Conservation (phyloP, 2,797 vertebrate genomes). For the Epinephelus coioides region DNA sequence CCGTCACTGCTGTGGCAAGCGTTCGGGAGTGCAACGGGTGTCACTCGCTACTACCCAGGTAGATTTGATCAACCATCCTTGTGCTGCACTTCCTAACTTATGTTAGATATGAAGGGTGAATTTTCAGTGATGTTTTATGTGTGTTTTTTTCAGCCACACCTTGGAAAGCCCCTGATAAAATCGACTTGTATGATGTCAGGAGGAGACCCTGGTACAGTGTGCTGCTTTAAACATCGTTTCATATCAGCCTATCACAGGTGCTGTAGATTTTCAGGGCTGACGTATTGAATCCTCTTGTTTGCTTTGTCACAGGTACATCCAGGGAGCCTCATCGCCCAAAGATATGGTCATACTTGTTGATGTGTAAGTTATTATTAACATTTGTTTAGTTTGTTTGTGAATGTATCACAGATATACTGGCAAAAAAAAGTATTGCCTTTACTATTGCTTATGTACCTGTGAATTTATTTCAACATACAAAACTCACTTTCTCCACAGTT, state of each 20-base stretch:
- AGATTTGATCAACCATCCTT: background rate
- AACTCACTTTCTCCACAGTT: background rate
- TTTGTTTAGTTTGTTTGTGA: background rate
- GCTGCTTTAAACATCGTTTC: background rate
- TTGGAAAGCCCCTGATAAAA: slow-evolving; percentile 97
- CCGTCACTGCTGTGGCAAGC: slow-evolving; percentile 95
- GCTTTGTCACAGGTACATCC: slow-evolving; percentile 92
- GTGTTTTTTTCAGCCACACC: slow-evolving; percentile 88
- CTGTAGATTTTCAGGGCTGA: background rate
- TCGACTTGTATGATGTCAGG: slow-evolving; percentile 97
- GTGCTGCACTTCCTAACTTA: background rate
- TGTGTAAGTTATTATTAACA: slow-evolving; percentile 89
- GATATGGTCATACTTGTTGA: slow-evolving; percentile 99
- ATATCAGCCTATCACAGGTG: background rate
- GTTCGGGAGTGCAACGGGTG: slow-evolving; percentile 96
- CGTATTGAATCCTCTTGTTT: slow-evolving; percentile 14
- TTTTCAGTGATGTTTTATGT: background rate
- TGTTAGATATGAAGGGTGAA: background rate
- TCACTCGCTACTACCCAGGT: slow-evolving; percentile 95
- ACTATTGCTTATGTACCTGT: background rate
- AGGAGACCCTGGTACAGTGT: slow-evolving; percentile 93
- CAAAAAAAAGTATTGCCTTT: background rate
- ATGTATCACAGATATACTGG: background rate
- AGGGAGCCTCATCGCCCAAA: slow-evolving; percentile 98
- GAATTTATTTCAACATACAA: background rate